A percentile compares a stretch with the other conserved stretches of the same genome.
Conservation (phyloP, 2,113 vertebrate species). For the Psammodynastes pulverulentus region DNA sequence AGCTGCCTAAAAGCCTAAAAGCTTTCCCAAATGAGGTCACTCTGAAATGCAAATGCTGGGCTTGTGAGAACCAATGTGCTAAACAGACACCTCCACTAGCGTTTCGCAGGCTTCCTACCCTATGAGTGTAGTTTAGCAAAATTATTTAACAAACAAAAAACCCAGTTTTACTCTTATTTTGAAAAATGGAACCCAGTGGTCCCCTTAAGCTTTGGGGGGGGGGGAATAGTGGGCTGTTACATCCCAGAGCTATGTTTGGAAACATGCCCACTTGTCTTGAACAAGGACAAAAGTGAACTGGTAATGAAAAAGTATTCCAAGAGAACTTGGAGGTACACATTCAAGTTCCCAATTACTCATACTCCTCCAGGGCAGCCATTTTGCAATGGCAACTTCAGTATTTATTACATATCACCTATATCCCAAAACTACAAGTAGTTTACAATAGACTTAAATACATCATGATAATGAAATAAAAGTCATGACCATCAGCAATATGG, state of each 20-base stretch:
- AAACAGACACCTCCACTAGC: neutral
- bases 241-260: neutral
- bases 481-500: no score
- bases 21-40: neutral
- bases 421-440: neutral
- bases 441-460: neutral
- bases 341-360: neutral
- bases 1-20: neutral
- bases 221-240: neutral
- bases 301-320: neutral
- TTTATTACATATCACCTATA: neutral
- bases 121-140: neutral
- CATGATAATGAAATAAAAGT: no score
- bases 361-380: neutral
- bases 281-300: neutral
- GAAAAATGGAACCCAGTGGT: neutral
- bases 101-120: neutral
- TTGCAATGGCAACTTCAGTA: neutral
- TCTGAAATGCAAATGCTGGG: neutral
- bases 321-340: neutral
- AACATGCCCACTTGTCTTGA: neutral
- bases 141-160: neutral
- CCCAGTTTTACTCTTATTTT: neutral
- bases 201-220: neutral
- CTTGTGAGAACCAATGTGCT: neutral